Conservation (phyloP, 2,888 invertebrate genomes). For the Anoncus sp. region DNA sequence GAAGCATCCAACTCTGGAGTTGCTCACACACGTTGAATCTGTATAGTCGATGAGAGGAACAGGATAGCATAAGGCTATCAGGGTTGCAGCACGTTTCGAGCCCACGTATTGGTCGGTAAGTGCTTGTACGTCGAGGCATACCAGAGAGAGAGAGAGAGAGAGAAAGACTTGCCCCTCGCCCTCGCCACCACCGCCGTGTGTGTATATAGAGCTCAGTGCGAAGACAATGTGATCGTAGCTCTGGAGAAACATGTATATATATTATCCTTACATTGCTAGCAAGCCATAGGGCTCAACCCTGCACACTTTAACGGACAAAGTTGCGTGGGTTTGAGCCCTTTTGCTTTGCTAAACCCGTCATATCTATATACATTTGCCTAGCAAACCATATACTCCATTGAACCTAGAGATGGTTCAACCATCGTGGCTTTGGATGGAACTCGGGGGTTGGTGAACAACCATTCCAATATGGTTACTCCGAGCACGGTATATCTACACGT, state of each 20-base stretch:
- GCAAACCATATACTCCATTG: neutral
- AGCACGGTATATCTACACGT: slow-evolving; percentile 24
- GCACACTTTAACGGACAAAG: neutral
- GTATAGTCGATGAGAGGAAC: slow-evolving; percentile 31
- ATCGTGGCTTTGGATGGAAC: slow-evolving; percentile 33
- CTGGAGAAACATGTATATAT: slow-evolving; percentile 8
- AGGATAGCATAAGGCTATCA: slow-evolving; percentile 53
- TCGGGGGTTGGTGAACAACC: slow-evolving; percentile 28
- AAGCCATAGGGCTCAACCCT: slow-evolving; percentile 27
- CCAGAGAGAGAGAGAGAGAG: slow-evolving; percentile 36
- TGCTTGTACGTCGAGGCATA: slow-evolving; percentile 57
- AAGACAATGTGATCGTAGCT: slow-evolving; percentile 55
- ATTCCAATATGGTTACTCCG: slow-evolving; percentile 38
- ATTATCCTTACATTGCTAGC: slow-evolving; percentile 1
- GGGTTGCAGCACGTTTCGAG: slow-evolving; percentile 57
- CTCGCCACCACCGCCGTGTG: no score
- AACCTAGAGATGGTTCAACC: slow-evolving; percentile 1
- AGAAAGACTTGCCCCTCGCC: no score
- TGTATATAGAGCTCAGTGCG: slow-evolving; percentile 21
- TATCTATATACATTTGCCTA: neutral
- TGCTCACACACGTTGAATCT: slow-evolving; percentile 28
- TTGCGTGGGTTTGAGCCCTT: slow-evolving; percentile 16
- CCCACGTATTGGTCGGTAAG: slow-evolving; percentile 61
- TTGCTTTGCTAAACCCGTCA: slow-evolving; percentile 4
- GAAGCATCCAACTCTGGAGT: slow-evolving; percentile 39